Conservation (phyloP, 2,113 vertebrate species). For the Clarias magur region DNA sequence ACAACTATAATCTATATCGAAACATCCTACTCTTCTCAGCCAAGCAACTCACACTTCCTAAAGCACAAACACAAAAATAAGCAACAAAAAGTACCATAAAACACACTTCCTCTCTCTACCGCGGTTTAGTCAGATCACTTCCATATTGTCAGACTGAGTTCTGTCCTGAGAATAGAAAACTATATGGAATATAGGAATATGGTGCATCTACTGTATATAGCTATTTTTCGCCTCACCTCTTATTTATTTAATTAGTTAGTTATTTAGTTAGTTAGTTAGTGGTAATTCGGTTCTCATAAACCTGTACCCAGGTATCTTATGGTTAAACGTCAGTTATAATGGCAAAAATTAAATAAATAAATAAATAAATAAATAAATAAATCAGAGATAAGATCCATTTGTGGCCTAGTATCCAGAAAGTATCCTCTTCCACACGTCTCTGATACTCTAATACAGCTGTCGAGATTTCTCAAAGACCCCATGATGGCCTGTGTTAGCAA, state of each 20-base stretch:
- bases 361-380: neutral
- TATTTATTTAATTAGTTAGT: neutral
- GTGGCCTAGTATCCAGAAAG: neutral
- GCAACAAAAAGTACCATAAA: neutral
- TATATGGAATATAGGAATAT: neutral
- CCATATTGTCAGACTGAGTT: neutral
- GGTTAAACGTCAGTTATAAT: neutral
- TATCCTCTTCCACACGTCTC: neutral
- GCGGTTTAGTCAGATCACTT: neutral
- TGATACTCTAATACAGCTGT: neutral
- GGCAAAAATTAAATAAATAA: neutral
- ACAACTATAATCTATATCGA: neutral
- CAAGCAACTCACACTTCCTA: neutral
- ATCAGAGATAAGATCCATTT: neutral
- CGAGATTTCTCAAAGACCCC: neutral
- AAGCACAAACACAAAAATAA: neutral
- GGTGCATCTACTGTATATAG: neutral
- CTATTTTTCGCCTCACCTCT: neutral
- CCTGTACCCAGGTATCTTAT: neutral
- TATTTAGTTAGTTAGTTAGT: neutral
- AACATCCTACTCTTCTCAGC: neutral
- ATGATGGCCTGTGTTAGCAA: neutral
- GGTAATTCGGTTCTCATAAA: neutral
- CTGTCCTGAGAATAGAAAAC: neutral
- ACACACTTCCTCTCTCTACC: neutral